Conservation (phyloP, 2,888 invertebrate species). For the Cataglyphis livida region DNA sequence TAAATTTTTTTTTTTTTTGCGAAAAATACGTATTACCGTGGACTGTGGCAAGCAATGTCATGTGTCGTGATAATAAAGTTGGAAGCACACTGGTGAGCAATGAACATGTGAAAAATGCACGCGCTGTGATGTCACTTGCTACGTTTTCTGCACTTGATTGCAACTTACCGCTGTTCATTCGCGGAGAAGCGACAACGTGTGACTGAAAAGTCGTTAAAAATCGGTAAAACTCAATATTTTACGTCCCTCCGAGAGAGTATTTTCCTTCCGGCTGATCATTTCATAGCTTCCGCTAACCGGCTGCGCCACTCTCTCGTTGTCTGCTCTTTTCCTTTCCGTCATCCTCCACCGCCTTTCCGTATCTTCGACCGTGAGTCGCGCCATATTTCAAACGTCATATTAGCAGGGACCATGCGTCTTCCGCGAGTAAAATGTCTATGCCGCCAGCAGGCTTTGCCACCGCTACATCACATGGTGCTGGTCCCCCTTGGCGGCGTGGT, state of each 20-base stretch:
- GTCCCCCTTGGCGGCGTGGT: conserved; percentile 73
- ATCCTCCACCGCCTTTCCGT: conserved; percentile 31
- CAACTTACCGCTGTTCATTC: background rate
- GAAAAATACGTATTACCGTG: background rate
- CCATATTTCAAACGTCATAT: conserved; percentile 84
- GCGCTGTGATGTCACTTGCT: background rate
- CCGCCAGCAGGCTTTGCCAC: conserved; percentile 76
- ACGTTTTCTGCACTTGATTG: background rate
- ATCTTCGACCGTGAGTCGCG: conserved; percentile 73
- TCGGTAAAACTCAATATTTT: conserved; percentile 12
- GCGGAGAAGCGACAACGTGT: background rate
- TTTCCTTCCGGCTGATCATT: conserved; percentile 56
- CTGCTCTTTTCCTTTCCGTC: conserved; percentile 47
- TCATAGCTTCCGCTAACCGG: conserved; percentile 41
- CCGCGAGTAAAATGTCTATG: conserved; percentile 82
- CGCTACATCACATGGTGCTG: conserved; percentile 79
- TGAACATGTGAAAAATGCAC: background rate
- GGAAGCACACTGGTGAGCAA: background rate
- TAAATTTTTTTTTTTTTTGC: background rate
- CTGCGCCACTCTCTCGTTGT: conserved; percentile 47
- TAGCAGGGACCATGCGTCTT: conserved; percentile 82
- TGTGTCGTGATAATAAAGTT: background rate
- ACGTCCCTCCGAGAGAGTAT: background rate
- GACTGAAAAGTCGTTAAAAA: conserved; percentile 13
- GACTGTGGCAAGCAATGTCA: background rate